phyloP scores from a whole-genome alignment of 2,888 invertebrate genomes.

The Apomyelois bistriatella region DNA sequence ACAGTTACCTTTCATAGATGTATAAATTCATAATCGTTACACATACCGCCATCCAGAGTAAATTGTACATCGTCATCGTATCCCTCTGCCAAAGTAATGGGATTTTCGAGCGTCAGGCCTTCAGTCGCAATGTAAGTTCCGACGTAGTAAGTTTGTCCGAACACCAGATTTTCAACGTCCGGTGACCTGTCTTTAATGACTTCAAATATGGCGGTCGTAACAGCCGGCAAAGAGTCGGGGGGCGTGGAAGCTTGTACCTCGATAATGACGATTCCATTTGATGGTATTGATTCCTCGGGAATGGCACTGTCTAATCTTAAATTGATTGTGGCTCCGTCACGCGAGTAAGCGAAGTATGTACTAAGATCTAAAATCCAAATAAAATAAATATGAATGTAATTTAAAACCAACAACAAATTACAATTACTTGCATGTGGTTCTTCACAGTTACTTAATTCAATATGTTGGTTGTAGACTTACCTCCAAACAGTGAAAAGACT shows the following conservation, averaged over 20 bases:
- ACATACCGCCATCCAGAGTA: slow-evolving; percentile 32
- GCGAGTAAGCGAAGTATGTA: slow-evolving; percentile 14
- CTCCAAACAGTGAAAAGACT: slow-evolving; percentile 19
- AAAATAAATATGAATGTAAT: too few relatives aligned
- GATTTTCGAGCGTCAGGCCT: slow-evolving; percentile 26
- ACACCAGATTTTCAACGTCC: slow-evolving; percentile 24
- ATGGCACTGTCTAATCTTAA: slow-evolving; percentile 19
- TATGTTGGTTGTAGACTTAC: neutral
- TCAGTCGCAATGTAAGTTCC: slow-evolving; percentile 28
- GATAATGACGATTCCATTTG: slow-evolving; percentile 24
- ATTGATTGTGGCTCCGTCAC: slow-evolving; percentile 19
- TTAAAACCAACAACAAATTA: too few relatives aligned
- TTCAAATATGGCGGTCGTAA: slow-evolving; percentile 21
- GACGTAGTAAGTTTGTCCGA: slow-evolving; percentile 30
- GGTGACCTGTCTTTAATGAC: neutral
- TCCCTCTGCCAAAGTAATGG: slow-evolving; percentile 30
- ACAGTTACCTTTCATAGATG: too few relatives aligned
- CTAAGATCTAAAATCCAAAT: slow-evolving; percentile 22
- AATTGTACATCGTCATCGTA: slow-evolving; percentile 30
- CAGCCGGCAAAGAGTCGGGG: slow-evolving; percentile 17
- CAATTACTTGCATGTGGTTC: too few relatives aligned
- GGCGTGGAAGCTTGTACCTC: slow-evolving; percentile 27
- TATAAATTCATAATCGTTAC: neutral
- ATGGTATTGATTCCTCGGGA: slow-evolving; percentile 23
- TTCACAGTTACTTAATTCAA: too few relatives aligned